These are phyloP conservation scores for Drosophila ananassae DNA, from an alignment of 1,140 invertebrate genomes.

Conservation along the genomic window DNA sequence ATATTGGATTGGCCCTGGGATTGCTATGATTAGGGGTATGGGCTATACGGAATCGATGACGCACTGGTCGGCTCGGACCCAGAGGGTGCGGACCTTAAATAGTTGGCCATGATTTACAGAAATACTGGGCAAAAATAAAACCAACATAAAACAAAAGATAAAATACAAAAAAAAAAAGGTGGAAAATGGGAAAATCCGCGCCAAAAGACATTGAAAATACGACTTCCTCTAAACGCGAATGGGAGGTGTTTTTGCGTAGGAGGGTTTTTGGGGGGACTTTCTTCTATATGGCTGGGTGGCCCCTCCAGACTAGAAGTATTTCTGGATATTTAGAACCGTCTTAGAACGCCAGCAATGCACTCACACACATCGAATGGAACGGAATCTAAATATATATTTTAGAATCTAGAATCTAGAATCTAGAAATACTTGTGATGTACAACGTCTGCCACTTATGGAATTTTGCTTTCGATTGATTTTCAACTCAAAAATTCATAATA, in stretches of 20 bases:
- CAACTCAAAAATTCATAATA: slow-evolving; percentile 42
- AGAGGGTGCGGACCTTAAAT: slow-evolving; percentile 36
- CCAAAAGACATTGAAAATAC: slow-evolving; percentile 65
- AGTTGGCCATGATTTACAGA: slow-evolving; percentile 68
- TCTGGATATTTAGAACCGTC: slow-evolving; percentile 41
- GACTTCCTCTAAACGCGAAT: slow-evolving; percentile 34
- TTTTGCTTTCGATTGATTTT: slow-evolving; percentile 61
- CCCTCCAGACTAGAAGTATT: slow-evolving; percentile 21
- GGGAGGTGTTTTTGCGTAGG: slow-evolving; percentile 5
- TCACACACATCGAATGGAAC: slow-evolving; percentile 10
- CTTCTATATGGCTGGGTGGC: background rate
- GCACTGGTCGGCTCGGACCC: slow-evolving; percentile 39
- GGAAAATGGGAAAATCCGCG: slow-evolving; percentile 22
- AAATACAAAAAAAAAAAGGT: slow-evolving; percentile 23
- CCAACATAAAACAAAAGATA: slow-evolving; percentile 8
- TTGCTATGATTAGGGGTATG: slow-evolving; percentile 19
- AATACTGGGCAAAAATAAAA: slow-evolving; percentile 5
- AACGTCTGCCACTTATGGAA: slow-evolving; percentile 63
- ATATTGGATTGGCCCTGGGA: slow-evolving; percentile 27
- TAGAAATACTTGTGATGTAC: slow-evolving; percentile 48
- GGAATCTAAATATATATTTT: slow-evolving; percentile 29
- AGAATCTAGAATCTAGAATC: background rate
- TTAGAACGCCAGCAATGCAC: slow-evolving; percentile 20
- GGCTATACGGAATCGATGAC: slow-evolving; percentile 45
- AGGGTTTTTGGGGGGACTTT: background rate